Base-by-base conservation (phyloP, 1,140 invertebrate genomes). In the Phenacoccus solenopsis region DNA sequence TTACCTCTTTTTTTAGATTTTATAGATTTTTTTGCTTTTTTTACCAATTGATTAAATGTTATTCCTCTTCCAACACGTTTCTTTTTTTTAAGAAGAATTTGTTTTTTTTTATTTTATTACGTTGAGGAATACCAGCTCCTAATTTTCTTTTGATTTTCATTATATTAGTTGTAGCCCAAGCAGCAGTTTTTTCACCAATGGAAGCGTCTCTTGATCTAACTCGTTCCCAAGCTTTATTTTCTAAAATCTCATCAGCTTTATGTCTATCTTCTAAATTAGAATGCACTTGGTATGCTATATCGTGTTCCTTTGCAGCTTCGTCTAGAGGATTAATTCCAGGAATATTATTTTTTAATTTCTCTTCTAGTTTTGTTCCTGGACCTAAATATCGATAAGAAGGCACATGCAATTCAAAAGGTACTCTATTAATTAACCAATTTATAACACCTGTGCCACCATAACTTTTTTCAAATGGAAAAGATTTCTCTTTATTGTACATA, bases 381-480 rank as follows among this genome's bases (percentile, higher is more conserved):
- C 79, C 80, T 69, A 80, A 81, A 72, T 76, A 82, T 68, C 30
- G 35, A 67, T 70, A 67, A 16, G 12, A 77, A 3, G 79, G 79
- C 28, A 82, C 56, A 74, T 83, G 78, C 49, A 80, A 32, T 75
- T 82, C 80, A 49, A 79, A 57, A 7, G 80, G 79, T 27, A 82
- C 67, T 24, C 75, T 76, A 74, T 81, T 77, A 21, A 81, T 79
- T 16, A 78, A 25, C 28, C 32, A 75, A 72, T 80, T 79, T 28
- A 78, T 9, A n/a, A 78, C 7, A 32, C 75, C 75, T 69, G 67
- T 69, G 25, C 73, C 72, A 16, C 68, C 20, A 30, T 7, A 30
- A 22, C n/a, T 7, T 24, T 24, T 20, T 59, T n/a, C n/a, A n/a
- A n/a, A n/a, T n/a, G n/a, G n/a, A n/a, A n/a, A n/a, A n/a, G n/a